Evolutionary conservation across 2,888 invertebrate species (phyloP).

Genomic region (Yponomeuta evonymella): DNA sequence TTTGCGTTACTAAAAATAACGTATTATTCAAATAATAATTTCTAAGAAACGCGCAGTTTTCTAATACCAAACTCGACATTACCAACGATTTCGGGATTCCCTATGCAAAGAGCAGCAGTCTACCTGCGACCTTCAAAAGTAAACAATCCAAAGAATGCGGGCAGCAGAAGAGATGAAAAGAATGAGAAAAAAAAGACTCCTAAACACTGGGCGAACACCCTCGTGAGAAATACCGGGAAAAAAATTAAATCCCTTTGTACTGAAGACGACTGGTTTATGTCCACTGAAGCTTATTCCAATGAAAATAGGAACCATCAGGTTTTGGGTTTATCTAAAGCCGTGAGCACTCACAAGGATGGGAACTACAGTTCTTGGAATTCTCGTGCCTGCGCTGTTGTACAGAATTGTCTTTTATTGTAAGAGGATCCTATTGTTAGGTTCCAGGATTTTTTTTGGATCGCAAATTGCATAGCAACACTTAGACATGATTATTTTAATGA

Average conservation of each 20-base stretch:
- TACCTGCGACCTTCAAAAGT: slow-evolving; percentile 58
- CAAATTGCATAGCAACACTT: slow-evolving; percentile 6
- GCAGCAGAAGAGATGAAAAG: neutral
- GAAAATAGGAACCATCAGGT: neutral
- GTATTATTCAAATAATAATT: neutral
- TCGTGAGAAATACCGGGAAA: slow-evolving; percentile 58
- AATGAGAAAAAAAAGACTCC: slow-evolving; percentile 40
- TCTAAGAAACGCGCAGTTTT: neutral
- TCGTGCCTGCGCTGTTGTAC: slow-evolving; percentile 48
- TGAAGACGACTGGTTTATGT: neutral
- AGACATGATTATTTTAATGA: neutral
- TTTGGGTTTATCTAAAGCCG: neutral
- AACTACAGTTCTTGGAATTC: slow-evolving; percentile 65
- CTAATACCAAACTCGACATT: neutral
- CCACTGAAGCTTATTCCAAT: neutral
- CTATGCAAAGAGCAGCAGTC: slow-evolving; percentile 26
- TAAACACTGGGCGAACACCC: slow-evolving; percentile 39
- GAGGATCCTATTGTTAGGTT: neutral
- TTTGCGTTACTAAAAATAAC: too few relatives aligned
- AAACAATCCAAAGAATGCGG: slow-evolving; percentile 64
- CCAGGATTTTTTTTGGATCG: neutral
- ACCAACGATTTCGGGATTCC: slow-evolving; percentile 15
- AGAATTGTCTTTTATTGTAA: neutral
- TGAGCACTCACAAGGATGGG: slow-evolving; percentile 42
- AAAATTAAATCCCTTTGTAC: slow-evolving; percentile 44